Conservation (phyloP, 2,113 vertebrate genomes). For the Petrocephalus microphthalmus region DNA sequence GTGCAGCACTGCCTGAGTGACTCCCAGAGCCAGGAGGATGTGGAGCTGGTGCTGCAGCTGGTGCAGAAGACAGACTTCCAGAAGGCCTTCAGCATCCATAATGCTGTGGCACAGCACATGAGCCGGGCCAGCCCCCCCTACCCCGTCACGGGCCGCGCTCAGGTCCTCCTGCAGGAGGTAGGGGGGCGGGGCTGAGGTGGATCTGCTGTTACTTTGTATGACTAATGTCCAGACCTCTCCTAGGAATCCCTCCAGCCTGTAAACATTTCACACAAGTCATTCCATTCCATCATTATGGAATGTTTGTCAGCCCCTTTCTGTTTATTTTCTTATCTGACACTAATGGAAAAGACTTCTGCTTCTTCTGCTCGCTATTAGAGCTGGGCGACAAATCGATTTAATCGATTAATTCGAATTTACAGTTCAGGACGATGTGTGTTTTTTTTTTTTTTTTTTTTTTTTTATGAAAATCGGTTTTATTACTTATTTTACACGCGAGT, state of each 20-base stretch:
- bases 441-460: no score
- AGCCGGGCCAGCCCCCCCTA: slow-evolving; percentile 89
- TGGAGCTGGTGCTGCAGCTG: slow-evolving; percentile 83
- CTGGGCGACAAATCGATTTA: no score
- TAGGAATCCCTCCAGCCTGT: background rate
- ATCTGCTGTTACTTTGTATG: background rate
- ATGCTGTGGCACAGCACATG: slow-evolving; percentile 87
- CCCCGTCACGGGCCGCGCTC: slow-evolving; percentile 76
- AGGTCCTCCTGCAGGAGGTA: slow-evolving; percentile 82
- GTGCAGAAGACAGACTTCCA: slow-evolving; percentile 92
- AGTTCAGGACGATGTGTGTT: no score
- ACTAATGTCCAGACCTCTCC: background rate
- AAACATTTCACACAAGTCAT: background rate
- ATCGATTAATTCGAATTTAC: no score
- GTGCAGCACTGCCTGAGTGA: slow-evolving; percentile 83
- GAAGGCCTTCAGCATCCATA: slow-evolving; percentile 92
- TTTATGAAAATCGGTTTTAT: no score
- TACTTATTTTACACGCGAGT: no score
- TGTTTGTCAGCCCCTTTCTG: background rate
- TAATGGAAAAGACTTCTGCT: background rate
- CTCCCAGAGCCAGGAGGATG: slow-evolving; percentile 90
- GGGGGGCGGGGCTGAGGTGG: background rate
- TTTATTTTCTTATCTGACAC: background rate
- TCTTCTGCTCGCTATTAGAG: no score
- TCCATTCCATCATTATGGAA: background rate